A percentile compares a stretch with the other conserved stretches of the same genome.
phyloP scores from a whole-genome alignment of 2,797 vertebrate species.

The Argyrosomus regius region DNA sequence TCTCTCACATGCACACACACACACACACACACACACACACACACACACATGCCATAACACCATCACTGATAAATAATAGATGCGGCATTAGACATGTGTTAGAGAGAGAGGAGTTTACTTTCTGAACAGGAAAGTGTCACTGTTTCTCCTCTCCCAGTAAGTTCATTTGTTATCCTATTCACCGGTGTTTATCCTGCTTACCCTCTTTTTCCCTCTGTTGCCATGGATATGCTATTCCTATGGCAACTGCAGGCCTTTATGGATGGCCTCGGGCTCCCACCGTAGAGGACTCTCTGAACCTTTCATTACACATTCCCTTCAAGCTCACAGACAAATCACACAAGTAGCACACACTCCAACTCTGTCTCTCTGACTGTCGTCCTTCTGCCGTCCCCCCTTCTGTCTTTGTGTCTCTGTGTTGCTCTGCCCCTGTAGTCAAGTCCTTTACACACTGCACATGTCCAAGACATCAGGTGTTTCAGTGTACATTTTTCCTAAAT shows the following conservation, averaged over 20 bases:
- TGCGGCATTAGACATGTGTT: neutral
- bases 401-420: constrained; percentile 2
- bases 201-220: constrained; percentile 81
- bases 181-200: constrained; percentile 80
- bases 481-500: constrained; percentile 7
- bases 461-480: neutral
- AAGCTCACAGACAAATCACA: constrained; percentile 74
- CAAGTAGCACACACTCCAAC: constrained; percentile 52
- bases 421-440: constrained; percentile 8
- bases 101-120: constrained; percentile 25
- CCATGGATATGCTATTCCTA: constrained; percentile 89
- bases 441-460: neutral
- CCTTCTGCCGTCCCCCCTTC: neutral
- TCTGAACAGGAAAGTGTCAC: constrained; percentile 68
- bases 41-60: neutral
- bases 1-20: neutral
- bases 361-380: constrained; percentile 27
- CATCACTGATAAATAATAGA: constrained; percentile 34
- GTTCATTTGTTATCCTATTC: constrained; percentile 81
- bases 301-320: constrained; percentile 81
- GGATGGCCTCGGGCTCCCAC: constrained; percentile 80
- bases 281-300: constrained; percentile 78
- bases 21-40: neutral
- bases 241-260: constrained; percentile 86
- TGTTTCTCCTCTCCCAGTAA: constrained; percentile 67